Conservation (phyloP, 2,888 invertebrate genomes). For the Eumacrocentrus americanus region DNA sequence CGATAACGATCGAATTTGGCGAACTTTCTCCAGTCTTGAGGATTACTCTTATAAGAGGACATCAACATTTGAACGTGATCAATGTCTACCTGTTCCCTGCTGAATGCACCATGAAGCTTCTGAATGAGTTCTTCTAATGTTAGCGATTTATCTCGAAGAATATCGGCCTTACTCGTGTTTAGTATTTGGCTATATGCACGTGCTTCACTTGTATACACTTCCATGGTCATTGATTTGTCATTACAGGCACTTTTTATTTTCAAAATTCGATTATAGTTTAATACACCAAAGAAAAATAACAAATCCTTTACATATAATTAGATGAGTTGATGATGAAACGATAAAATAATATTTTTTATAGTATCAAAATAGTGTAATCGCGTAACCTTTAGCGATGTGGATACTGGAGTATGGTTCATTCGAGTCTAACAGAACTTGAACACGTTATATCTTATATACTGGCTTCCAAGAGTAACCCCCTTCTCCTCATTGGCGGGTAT, state of each 20-base stretch:
- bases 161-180: constrained; percentile 20
- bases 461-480: constrained; percentile 37
- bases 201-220: constrained; percentile 36
- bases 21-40: constrained; percentile 90
- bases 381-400: constrained; percentile 6
- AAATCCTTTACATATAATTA: background rate
- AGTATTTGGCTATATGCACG: constrained; percentile 20
- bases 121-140: constrained; percentile 69
- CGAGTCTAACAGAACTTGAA: constrained; percentile 43
- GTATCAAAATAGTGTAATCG: background rate
- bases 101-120: constrained; percentile 79
- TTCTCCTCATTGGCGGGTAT: constrained; percentile 25
- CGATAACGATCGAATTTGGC: constrained; percentile 93
- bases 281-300: background rate
- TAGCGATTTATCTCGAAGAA: constrained; percentile 34
- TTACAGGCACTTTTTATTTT: constrained; percentile 4
- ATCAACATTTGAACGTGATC: constrained; percentile 87
- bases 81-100: constrained; percentile 82
- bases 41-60: constrained; percentile 82
- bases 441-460: constrained; percentile 46
- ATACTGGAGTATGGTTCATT: constrained; percentile 42
- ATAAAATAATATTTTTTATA: too few relatives aligned
- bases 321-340: too few relatives aligned
- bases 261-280: background rate
- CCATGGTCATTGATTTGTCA: constrained; percentile 37